Evolutionary conservation across 2,113 vertebrate species (phyloP), one percentile per base, ranked within the genome.

Genomic region (Polyodon spathula): DNA sequence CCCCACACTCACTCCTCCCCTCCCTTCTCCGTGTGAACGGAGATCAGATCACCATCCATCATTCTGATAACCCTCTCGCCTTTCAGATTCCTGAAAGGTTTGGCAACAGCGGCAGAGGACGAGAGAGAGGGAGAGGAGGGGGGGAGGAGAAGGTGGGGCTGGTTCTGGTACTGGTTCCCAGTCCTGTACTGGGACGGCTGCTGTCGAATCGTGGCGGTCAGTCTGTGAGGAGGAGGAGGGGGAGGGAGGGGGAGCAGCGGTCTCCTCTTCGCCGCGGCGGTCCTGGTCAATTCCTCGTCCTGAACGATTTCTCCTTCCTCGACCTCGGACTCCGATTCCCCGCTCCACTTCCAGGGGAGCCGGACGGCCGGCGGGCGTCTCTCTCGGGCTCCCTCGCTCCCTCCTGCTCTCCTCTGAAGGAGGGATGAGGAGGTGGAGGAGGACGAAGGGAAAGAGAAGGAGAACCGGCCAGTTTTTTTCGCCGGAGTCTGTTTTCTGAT

Each of bases 241-340:
- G n/a, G n/a, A n/a, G n/a, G n/a, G n/a, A n/a, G n/a, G n/a, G n/a
- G n/a, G n/a, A n/a, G n/a, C n/a, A n/a, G n/a, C n/a, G n/a, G n/a
- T n/a, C n/a, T n/a, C n/a, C n/a, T n/a, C n/a, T n/a, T n/a, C n/a
- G n/a, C n/a, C n/a, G n/a, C n/a, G n/a, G n/a, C n/a, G n/a, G n/a
- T n/a, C n/a, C n/a, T n/a, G n/a, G n/a, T n/a, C n/a, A n/a, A n/a
- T n/a, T n/a, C n/a, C n/a, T n/a, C n/a, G n/a, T 78, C 79, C 14
- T 78, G 82, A 1, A 93, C 92, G 1, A 95, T 95, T 76, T 95
- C 93, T 0, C 93, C 93, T 59, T 96, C 93, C 73, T 96, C 93
- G 1, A 94, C 92, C 70, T 95, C 93, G 0, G 92, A 92, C 61
- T 92, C 80, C 27, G 84, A 65, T 68, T 68, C 60, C 57, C 60